phyloP scores from a whole-genome alignment of 2,113 vertebrate genomes.

The Rhinolophus sinicus region DNA sequence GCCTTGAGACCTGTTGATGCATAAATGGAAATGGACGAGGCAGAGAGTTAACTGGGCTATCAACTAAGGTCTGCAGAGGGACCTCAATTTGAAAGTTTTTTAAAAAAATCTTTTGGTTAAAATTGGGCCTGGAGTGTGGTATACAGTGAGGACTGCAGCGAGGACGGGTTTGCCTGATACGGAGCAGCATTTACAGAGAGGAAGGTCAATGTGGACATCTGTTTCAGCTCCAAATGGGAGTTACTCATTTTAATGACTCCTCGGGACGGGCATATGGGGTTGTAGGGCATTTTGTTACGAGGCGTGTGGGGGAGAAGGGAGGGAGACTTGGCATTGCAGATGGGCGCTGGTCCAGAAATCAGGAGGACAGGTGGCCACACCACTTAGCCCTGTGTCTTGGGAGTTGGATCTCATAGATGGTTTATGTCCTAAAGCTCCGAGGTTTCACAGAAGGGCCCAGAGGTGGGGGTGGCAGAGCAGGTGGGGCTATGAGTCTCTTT shows the following conservation, averaged over 20 bases:
- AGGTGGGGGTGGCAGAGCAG: neutral
- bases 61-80: neutral
- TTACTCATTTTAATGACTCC: neutral
- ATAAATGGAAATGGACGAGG: neutral
- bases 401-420: neutral
- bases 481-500: neutral
- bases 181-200: neutral
- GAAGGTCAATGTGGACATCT: conserved; percentile 13
- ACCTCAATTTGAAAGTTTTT: neutral
- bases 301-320: neutral
- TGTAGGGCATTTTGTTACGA: neutral
- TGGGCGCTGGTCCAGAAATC: neutral
- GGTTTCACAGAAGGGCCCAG: neutral
- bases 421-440: neutral
- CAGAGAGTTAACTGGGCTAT: neutral
- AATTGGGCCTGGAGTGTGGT: neutral
- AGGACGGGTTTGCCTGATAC: neutral
- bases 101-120: neutral
- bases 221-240: neutral
- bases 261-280: neutral
- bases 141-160: neutral
- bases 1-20: neutral
- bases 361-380: neutral
- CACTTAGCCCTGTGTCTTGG: neutral
- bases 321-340: neutral